Evolutionary conservation across 2,797 vertebrate species (phyloP).

Genomic region (Acropternis orthonyx): DNA sequence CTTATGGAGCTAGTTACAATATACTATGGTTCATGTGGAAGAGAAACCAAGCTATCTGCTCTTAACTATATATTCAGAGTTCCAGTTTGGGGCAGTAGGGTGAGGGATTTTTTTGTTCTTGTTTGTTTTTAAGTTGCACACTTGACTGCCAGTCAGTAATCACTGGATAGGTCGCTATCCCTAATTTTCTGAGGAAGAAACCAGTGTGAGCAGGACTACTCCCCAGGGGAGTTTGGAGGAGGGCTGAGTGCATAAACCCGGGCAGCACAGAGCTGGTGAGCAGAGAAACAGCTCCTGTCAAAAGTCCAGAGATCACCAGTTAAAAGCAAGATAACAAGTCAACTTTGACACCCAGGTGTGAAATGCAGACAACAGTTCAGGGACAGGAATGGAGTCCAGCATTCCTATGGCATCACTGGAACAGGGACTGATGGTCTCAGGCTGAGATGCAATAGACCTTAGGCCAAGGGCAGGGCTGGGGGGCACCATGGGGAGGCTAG

Average conservation of each 20-base stretch:
- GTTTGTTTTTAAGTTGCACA: not conserved
- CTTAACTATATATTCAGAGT: not conserved
- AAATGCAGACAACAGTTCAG: not conserved
- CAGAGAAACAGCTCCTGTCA: not conserved
- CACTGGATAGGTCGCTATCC: not conserved
- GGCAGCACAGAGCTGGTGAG: not conserved
- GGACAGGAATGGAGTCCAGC: not conserved
- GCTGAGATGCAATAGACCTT: not conserved
- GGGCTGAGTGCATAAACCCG: accelerated
- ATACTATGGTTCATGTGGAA: not conserved
- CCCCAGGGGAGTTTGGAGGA: accelerated
- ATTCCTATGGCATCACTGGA: not conserved
- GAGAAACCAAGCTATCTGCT: not conserved
- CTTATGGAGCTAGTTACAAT: not conserved
- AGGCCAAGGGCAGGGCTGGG: not conserved
- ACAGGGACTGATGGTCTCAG: not conserved
- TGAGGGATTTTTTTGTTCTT: not conserved
- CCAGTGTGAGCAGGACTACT: not conserved
- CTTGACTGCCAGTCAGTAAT: not conserved
- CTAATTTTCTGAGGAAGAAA: not conserved
- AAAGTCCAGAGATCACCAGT: not conserved
- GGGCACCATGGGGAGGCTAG: not conserved
- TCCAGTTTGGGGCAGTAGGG: not conserved
- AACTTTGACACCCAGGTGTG: not conserved
- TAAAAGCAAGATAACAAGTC: not conserved